Evolutionary conservation across 1,140 invertebrate species (phyloP).

Genomic region (Thrips palmi): DNA sequence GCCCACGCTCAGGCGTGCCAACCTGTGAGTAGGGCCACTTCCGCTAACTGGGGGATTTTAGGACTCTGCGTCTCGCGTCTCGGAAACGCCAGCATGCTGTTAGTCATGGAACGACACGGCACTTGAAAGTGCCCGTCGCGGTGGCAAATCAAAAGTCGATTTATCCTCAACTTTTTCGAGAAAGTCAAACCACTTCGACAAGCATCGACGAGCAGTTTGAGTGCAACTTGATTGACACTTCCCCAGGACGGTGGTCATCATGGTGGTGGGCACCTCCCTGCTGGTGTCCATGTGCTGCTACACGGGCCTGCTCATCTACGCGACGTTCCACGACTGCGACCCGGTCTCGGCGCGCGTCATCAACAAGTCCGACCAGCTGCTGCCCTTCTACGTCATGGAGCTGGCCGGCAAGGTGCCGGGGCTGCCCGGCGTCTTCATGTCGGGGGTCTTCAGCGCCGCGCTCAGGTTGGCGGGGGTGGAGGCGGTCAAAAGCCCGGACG

Average conservation of each 20-base stretch:
- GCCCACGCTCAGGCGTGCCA: slow-evolving; percentile 44
- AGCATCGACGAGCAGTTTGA: neutral
- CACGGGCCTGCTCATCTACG: slow-evolving; percentile 60
- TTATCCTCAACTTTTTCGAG: too few species aligned
- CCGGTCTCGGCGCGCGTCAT: slow-evolving; percentile 43
- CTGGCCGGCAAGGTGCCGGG: slow-evolving; percentile 41
- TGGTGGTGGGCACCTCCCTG: slow-evolving; percentile 22
- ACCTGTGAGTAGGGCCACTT: slow-evolving; percentile 30
- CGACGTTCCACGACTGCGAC: slow-evolving; percentile 57
- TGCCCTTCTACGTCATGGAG: slow-evolving; percentile 57
- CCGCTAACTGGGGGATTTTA: too few species aligned
- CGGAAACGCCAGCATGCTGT: too few species aligned
- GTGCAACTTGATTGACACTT: neutral
- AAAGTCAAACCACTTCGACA: too few species aligned
- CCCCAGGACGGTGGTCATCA: slow-evolving; percentile 23
- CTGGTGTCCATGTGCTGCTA: slow-evolving; percentile 37
- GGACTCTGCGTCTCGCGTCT: too few species aligned
- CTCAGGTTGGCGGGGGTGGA: too few species aligned
- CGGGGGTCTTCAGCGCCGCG: slow-evolving; percentile 55
- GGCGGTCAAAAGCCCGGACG: too few species aligned
- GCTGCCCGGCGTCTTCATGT: slow-evolving; percentile 55
- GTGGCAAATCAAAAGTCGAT: too few species aligned
- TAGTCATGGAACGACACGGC: too few species aligned
- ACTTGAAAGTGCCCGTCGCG: too few species aligned
- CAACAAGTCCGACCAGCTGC: slow-evolving; percentile 39